Percentiles rank a stretch among this genome's conserved stretches.
These are phyloP conservation scores for Lophura nycthemera DNA, from an alignment of 2,113 vertebrate species.

Conservation along the genomic window DNA sequence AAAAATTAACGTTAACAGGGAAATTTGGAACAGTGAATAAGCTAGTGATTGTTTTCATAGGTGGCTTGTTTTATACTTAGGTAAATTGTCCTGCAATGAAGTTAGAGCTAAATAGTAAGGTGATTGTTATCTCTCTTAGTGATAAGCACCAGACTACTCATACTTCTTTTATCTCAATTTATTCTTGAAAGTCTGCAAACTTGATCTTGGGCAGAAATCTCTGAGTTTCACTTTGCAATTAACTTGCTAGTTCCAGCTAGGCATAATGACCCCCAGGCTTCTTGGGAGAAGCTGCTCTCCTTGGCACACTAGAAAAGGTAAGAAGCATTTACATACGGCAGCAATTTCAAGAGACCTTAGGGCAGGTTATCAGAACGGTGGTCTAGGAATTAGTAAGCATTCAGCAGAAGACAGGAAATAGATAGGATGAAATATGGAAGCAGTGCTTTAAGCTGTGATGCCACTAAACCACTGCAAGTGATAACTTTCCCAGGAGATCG, in stretches of 20 bases:
- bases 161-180: neutral
- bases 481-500: neutral
- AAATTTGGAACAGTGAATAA: neutral
- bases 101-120: neutral
- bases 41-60: neutral
- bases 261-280: neutral
- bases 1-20: neutral
- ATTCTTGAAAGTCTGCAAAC: neutral
- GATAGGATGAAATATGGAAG: neutral
- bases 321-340: neutral
- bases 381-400: neutral
- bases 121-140: neutral
- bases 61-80: neutral
- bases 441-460: neutral
- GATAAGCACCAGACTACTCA: neutral
- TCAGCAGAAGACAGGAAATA: neutral
- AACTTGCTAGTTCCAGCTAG: neutral
- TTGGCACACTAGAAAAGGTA: neutral
- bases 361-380: neutral
- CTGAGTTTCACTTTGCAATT: neutral
- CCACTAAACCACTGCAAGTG: neutral
- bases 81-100: neutral
- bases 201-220: neutral
- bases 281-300: neutral
- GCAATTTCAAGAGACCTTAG: neutral